A percentile compares a stretch with the other conserved stretches of the same genome.
Conservation (phyloP, 1,140 invertebrate species). For the Pogonomyrmex californicus region DNA sequence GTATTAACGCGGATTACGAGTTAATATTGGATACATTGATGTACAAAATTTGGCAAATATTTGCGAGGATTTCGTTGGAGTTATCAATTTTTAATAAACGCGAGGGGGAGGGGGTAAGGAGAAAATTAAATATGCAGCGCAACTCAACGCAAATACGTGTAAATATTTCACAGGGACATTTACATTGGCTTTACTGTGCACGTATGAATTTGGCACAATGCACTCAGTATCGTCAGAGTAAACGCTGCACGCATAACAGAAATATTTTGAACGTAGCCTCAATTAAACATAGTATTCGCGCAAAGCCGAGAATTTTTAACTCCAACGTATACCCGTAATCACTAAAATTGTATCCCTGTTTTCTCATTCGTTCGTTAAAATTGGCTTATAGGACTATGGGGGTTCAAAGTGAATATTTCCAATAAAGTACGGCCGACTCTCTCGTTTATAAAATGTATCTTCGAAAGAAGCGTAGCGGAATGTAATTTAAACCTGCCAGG, state of each 20-base stretch:
- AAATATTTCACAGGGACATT: slow-evolving; percentile 60
- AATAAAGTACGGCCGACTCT: slow-evolving; percentile 63
- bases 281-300: slow-evolving; percentile 65
- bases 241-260: slow-evolving; percentile 52
- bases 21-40: slow-evolving; percentile 56
- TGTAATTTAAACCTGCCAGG: slow-evolving; percentile 48
- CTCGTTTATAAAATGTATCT: slow-evolving; percentile 64
- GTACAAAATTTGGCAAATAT: slow-evolving; percentile 58
- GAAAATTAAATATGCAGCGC: slow-evolving; percentile 64
- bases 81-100: slow-evolving; percentile 68
- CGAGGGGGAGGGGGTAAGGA: slow-evolving; percentile 11
- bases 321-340: slow-evolving; percentile 49
- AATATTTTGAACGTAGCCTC: slow-evolving; percentile 57
- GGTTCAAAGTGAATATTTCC: slow-evolving; percentile 74
- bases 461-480: slow-evolving; percentile 17
- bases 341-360: slow-evolving; percentile 67
- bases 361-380: slow-evolving; percentile 67
- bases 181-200: slow-evolving; percentile 11
- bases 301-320: slow-evolving; percentile 60
- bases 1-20: slow-evolving; percentile 45
- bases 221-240: slow-evolving; percentile 44
- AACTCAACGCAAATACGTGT: slow-evolving; percentile 53
- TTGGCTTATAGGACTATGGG: slow-evolving; percentile 62
- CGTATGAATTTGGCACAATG: slow-evolving; percentile 34
- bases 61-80: slow-evolving; percentile 57